Base-by-base conservation (phyloP, 1,140 invertebrate species). In the Colletes gigas region DNA sequence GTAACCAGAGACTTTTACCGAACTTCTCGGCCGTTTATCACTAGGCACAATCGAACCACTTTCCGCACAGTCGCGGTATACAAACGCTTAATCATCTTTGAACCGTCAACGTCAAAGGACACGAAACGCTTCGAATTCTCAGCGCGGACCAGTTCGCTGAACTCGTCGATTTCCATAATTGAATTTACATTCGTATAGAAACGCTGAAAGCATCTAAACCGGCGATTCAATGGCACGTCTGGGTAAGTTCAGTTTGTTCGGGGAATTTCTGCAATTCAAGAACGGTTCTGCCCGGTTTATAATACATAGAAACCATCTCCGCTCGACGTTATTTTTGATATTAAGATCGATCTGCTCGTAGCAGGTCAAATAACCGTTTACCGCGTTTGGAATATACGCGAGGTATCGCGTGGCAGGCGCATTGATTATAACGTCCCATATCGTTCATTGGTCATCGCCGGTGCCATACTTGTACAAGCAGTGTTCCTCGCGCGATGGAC, bases 131-230 rank as follows among this genome's bases (percentile, higher is more conserved):
- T 44, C 2, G 54, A 66, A 52, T 70, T 70, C 44, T 14, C 7
- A 9, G 4, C 6, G 15, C 57, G 69, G 30, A 21, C 21, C 47
- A 55, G 21, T 47, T 74, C 57, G 67, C 72, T 79, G 71, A 63
- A 44, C 52, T 39, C 8, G 59, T 75, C 59, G 59, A 80, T 84
- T 71, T 62, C 60, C 82, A 80, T 83, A 75, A 83, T 47, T 71
- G 39, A 47, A 80, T 55, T 67, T 81, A 44, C 57, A 81, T 60
- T 57, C 39, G 54, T 50, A 50, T 8, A 19, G 17, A 41, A 52
- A 67, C 21, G 41, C 30, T 50, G 50, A 41, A 44, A 44, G 47
- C 72, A 55, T 47, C 30, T 19, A 66, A 62, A 5, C 39, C n/a
- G 30, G 8, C 41, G 39, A 52, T 17, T 50, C 50, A 21, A 41